Evolutionary conservation across 2,888 invertebrate species (phyloP), one percentile per base, ranked within the genome.

Genomic region (Sycophila texana): DNA sequence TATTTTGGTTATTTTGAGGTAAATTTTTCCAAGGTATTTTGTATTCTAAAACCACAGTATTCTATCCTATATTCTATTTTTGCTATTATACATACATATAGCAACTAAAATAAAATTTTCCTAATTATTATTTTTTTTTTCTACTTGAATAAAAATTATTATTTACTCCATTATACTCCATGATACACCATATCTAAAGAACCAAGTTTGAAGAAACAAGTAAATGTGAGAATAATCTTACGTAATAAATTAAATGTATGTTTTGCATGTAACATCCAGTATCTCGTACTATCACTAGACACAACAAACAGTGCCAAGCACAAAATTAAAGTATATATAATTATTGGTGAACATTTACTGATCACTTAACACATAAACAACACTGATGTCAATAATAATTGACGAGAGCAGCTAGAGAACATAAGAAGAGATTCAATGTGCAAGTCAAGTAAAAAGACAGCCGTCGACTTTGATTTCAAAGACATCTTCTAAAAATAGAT

Each of bases 381-480:
- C 71, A 72, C 55, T 22, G 26, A 75, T 61, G 13, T 71, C 60
- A 66, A 53, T 51, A 30, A 58, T 22, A 51, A 60, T 74, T 80
- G 55, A 58, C 49, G 30, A 79, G 58, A 66, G 57, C 63, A 63
- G 4, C 76, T 20, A 68, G 4, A 65, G n/a, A 74, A 77, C n/a
- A 68, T 61, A 18, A 55, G 66, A 76, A 61, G 22, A 66, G 26
- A 79, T 65, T 74, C 53, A 14, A 67, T 67, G 66, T 58, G 60
- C 70, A 79, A 71, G 60, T 70, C 30, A 66, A 60, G 60, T 57
- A 74, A 70, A 73, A 74, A 79, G 74, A 76, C 72, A 80, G 77
- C 77, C 77, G 77, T 80, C 74, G 77, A 80, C 77, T 80, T 80
- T 77, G 74, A 77, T 80, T 68, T 53, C 47, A 66, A 39, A 73